phyloP scores from a whole-genome alignment of 1,140 invertebrate genomes.

The Drosophila miranda region DNA sequence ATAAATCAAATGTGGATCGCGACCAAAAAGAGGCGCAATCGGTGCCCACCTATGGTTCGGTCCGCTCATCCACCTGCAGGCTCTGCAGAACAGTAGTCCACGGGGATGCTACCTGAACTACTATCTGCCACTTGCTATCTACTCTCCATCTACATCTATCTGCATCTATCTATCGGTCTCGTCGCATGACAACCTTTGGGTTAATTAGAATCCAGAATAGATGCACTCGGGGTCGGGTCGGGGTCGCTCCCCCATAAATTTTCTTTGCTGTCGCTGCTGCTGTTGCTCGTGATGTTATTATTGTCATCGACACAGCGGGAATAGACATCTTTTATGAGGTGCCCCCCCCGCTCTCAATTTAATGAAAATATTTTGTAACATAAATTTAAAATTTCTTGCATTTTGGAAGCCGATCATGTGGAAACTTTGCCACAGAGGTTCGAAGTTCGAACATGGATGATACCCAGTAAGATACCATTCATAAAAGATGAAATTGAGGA shows the following conservation, averaged over 20 bases:
- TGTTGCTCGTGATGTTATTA: constrained; percentile 36
- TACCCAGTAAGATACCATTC: too few species aligned
- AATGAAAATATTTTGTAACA: constrained; percentile 72
- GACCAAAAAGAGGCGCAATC: constrained; percentile 25
- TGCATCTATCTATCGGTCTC: constrained; percentile 21
- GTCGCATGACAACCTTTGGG: constrained; percentile 32
- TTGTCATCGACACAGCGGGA: constrained; percentile 52
- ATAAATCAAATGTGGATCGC: constrained; percentile 63
- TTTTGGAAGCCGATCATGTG: constrained; percentile 17
- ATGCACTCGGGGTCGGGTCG: constrained; percentile 18
- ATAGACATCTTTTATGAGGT: constrained; percentile 21
- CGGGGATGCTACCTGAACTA: constrained; percentile 35
- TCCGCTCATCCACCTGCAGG: constrained; percentile 38
- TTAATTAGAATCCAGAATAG: constrained; percentile 56
- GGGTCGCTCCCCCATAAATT: constrained; percentile 44
- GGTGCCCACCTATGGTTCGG: constrained; percentile 55
- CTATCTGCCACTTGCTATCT: constrained; percentile 11
- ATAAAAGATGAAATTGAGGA: too few species aligned
- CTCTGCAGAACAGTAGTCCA: constrained; percentile 23
- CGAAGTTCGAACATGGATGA: too few species aligned
- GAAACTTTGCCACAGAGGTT: constrained; percentile 13
- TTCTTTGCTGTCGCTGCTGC: constrained; percentile 14
- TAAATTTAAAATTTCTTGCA: constrained; percentile 61
- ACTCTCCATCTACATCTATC: constrained; percentile 22
- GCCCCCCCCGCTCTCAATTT: constrained; percentile 5